Percentiles rank a stretch among this genome's conserved stretches.
phyloP scores from a whole-genome alignment of 1,140 invertebrate genomes.

The Orchesella cincta region DNA sequence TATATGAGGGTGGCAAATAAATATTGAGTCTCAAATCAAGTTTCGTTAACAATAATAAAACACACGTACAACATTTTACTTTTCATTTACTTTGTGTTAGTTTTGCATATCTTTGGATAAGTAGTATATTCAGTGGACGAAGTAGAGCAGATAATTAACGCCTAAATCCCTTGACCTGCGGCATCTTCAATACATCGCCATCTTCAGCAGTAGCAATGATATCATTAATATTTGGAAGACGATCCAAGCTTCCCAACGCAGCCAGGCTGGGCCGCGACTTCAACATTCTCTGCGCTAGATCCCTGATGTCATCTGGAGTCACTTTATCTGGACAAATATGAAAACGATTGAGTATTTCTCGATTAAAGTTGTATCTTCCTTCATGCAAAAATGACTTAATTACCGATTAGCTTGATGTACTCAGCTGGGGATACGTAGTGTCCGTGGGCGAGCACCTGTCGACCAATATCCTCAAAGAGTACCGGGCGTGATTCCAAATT shows the following conservation, averaged over 20 bases:
- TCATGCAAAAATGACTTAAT: too few relatives aligned
- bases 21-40: too few relatives aligned
- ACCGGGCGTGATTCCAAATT: constrained; percentile 96
- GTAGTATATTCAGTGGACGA: too few relatives aligned
- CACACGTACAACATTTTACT: too few relatives aligned
- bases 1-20: too few relatives aligned
- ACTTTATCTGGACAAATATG: too few relatives aligned
- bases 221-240: constrained; percentile 71
- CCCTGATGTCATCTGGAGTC: constrained; percentile 77
- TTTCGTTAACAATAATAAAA: too few relatives aligned
- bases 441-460: constrained; percentile 92
- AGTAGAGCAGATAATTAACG: too few relatives aligned
- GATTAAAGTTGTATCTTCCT: too few relatives aligned
- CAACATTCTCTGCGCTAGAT: constrained; percentile 79
- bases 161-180: neutral
- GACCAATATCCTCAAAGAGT: constrained; percentile 97
- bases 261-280: constrained; percentile 78
- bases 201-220: constrained; percentile 61
- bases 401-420: constrained; percentile 92
- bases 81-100: too few relatives aligned
- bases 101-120: too few relatives aligned
- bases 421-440: constrained; percentile 81
- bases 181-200: neutral
- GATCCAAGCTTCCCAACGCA: constrained; percentile 78
- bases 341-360: too few relatives aligned